Evolutionary conservation across 2,797 vertebrate genomes (phyloP).

Genomic region (Spinus pinus): DNA sequence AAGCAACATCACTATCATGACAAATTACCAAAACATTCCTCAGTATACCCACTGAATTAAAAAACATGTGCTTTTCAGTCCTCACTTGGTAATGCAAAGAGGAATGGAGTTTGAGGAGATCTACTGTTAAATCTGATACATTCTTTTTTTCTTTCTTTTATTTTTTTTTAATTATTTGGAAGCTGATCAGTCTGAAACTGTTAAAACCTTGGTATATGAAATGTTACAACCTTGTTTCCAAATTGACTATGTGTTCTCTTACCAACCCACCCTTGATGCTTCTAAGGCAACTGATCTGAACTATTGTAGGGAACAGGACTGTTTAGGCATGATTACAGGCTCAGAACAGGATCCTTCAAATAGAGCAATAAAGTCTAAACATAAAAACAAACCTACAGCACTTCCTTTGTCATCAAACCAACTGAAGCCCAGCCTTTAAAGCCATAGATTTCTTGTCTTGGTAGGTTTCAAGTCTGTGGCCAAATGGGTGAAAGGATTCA

Average conservation of each 20-base stretch:
- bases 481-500: neutral
- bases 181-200: neutral
- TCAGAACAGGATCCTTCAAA: neutral
- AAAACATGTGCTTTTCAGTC: neutral
- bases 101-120: neutral
- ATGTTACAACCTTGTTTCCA: neutral
- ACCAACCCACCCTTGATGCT: neutral
- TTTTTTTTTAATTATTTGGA: neutral
- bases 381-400: neutral
- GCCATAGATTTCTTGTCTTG: neutral
- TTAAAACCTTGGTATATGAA: neutral
- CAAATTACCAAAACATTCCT: neutral
- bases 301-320: neutral
- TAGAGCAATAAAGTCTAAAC: neutral
- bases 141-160: fast-evolving
- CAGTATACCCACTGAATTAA: neutral
- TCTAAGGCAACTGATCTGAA: neutral
- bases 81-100: neutral
- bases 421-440: neutral
- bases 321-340: neutral
- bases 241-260: neutral
- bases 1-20: neutral
- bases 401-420: neutral
- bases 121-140: neutral
- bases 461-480: neutral